These are phyloP conservation scores for Scrobipalpa atriplicella DNA, from an alignment of 2,888 invertebrate genomes.

Conservation along the genomic window DNA sequence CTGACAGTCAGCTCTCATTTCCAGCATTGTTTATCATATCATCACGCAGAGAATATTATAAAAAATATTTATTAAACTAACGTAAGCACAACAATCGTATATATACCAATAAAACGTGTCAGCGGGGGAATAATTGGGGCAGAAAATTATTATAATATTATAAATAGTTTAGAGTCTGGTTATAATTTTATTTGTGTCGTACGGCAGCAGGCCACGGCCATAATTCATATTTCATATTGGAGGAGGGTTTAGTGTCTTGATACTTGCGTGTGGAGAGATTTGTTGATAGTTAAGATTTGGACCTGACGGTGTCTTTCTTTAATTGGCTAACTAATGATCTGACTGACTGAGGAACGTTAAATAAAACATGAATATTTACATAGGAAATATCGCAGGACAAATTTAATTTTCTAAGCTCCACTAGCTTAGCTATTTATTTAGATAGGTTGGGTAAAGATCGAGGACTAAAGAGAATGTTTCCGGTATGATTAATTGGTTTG, in stretches of 20 bases:
- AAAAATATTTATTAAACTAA: conserved; percentile 62
- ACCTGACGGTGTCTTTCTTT: background rate
- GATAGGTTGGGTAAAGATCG: no score
- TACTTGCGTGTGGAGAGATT: conserved; percentile 47
- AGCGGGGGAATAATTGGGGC: conserved; percentile 76
- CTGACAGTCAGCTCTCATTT: background rate
- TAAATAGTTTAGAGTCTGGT: conserved; percentile 77
- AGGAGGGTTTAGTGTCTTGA: conserved; percentile 50
- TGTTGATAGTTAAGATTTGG: background rate
- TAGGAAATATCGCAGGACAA: no score
- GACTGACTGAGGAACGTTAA: background rate
- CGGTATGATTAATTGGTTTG: no score
- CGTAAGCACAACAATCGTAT: conserved; percentile 74
- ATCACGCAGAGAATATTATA: conserved; percentile 59
- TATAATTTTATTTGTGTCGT: conserved; percentile 74
- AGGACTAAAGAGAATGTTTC: no score
- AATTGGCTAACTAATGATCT: background rate
- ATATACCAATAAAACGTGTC: conserved; percentile 78
- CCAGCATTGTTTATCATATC: conserved; percentile 64
- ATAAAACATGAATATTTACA: background rate
- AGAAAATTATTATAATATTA: conserved; percentile 79
- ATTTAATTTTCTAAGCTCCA: no score
- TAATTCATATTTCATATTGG: conserved; percentile 72
- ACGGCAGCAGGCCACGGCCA: conserved; percentile 65
- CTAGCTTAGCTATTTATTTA: no score